These are phyloP conservation scores for Microtus ochrogaster DNA, from an alignment of 2,113 vertebrate species.

Conservation along the genomic window DNA sequence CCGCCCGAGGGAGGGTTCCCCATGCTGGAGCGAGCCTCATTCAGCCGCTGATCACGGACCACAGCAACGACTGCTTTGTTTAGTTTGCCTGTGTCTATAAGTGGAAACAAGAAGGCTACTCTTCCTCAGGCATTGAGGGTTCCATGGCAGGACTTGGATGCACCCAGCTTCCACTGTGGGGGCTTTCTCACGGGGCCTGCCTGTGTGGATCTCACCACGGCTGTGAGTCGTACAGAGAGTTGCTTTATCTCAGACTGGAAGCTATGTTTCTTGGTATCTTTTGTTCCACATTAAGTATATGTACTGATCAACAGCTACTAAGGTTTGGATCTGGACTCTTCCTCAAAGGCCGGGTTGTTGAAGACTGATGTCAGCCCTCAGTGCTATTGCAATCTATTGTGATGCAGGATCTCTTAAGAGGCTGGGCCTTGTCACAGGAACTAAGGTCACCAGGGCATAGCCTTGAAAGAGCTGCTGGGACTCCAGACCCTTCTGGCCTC, in stretches of 20 bases:
- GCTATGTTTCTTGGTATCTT: not conserved
- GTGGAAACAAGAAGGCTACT: not conserved
- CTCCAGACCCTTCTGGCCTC: not conserved
- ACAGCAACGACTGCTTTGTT: fast-evolving
- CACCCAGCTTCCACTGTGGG: fast-evolving
- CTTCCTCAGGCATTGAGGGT: fast-evolving
- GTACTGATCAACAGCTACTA: too few relatives aligned
- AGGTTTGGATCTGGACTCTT: not conserved
- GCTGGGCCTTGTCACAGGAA: not conserved
- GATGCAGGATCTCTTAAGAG: too few relatives aligned
- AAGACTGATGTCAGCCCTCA: too few relatives aligned
- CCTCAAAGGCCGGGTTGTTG: not conserved
- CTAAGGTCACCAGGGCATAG: too few relatives aligned
- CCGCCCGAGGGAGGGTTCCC: fast-evolving
- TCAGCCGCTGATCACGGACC: fast-evolving
- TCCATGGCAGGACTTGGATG: too few relatives aligned
- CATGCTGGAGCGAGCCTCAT: fast-evolving
- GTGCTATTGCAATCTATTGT: not conserved
- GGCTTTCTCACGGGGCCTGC: fast-evolving
- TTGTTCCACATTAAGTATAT: not conserved
- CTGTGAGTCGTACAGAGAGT: fast-evolving
- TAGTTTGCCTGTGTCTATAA: not conserved
- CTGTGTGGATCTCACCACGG: fast-evolving
- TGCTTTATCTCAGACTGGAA: fast-evolving
- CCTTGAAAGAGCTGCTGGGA: not conserved